Conservation (phyloP, 2,113 vertebrate species). For the Muntiacus muntjak region DNA sequence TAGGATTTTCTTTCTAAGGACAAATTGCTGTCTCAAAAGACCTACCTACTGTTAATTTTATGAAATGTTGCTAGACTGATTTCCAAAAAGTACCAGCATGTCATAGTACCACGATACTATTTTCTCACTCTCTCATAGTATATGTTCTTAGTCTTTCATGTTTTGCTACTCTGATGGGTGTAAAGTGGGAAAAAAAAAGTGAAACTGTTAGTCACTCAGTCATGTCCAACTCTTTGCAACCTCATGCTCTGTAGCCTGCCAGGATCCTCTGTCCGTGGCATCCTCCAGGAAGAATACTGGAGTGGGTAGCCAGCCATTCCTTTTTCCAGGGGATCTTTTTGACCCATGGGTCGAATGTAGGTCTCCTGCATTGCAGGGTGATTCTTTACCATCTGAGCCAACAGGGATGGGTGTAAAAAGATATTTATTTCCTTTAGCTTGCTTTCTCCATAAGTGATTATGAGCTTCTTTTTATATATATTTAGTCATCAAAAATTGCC, state of each 20-base stretch:
- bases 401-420: background rate
- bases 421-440: background rate
- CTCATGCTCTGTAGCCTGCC: background rate
- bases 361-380: background rate
- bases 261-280: background rate
- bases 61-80: background rate
- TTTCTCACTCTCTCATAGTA: background rate
- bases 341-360: background rate
- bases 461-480: background rate
- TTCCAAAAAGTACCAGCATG: background rate
- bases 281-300: background rate
- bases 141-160: background rate
- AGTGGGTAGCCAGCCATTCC: background rate
- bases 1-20: constrained; percentile 14
- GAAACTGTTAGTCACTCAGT: background rate
- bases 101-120: background rate
- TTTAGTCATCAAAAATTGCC: background rate
- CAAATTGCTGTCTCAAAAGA: background rate
- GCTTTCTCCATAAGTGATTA: background rate
- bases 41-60: constrained; percentile 20
- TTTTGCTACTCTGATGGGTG: background rate
- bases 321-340: background rate
- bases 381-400: background rate
- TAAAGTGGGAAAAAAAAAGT: background rate
- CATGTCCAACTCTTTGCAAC: background rate